phyloP scores from a whole-genome alignment of 2,888 invertebrate species.

The Rhingia rostrata region DNA sequence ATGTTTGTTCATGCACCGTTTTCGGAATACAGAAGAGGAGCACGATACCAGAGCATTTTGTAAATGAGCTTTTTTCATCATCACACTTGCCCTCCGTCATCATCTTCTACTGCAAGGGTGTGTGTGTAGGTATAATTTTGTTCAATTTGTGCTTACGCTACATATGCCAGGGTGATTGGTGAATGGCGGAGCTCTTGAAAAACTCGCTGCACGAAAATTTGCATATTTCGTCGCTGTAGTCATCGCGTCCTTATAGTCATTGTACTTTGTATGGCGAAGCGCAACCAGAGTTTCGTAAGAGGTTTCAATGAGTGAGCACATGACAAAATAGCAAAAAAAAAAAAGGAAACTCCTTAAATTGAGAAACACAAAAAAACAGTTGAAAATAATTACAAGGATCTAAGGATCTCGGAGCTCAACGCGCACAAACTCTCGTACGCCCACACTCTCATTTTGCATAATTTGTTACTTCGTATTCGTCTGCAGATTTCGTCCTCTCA shows the following conservation, averaged over 20 bases:
- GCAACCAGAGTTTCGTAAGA: constrained; percentile 54
- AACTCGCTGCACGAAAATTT: constrained; percentile 63
- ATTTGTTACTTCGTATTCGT: constrained; percentile 70
- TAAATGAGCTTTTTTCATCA: constrained; percentile 61
- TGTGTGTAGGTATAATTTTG: constrained; percentile 17
- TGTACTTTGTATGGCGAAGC: constrained; percentile 52
- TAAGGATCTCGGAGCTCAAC: constrained; percentile 42
- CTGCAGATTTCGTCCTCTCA: constrained; percentile 61
- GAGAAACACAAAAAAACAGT: constrained; percentile 67
- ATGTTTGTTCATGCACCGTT: constrained; percentile 52
- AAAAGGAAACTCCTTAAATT: constrained; percentile 54
- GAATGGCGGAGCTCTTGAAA: constrained; percentile 56
- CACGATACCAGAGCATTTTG: constrained; percentile 18
- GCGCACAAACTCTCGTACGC: constrained; percentile 42
- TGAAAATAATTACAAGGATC: constrained; percentile 73
- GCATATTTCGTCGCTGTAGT: constrained; percentile 62
- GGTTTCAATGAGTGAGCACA: constrained; percentile 64
- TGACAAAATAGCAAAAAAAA: constrained; percentile 14
- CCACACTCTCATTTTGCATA: constrained; percentile 67
- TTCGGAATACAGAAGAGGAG: constrained; percentile 10
- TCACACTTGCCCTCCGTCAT: constrained; percentile 23
- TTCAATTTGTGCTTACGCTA: constrained; percentile 70
- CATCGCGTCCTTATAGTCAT: constrained; percentile 48
- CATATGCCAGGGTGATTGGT: constrained; percentile 44
- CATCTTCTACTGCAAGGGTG: constrained; percentile 23